Percentiles rank a stretch among this genome's conserved stretches.
Evolutionary conservation across 23 tunicate species (phyloP).

Genomic region (Trididemnum clinides): DNA sequence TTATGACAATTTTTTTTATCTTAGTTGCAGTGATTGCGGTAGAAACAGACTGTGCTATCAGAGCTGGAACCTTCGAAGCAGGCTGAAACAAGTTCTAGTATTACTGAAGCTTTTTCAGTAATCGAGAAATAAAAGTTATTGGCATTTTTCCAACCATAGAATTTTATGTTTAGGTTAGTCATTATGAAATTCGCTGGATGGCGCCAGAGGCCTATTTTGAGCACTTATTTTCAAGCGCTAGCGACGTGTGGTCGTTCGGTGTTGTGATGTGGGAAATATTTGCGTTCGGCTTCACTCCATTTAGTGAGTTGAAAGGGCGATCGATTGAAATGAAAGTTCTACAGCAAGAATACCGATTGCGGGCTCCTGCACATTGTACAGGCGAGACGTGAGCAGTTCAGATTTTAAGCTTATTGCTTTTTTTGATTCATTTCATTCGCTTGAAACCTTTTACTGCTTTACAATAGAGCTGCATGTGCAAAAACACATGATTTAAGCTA

Average conservation of each 20-base stretch:
- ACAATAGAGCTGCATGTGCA: too few relatives aligned
- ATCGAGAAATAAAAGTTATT: not conserved
- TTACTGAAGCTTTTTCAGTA: too few relatives aligned
- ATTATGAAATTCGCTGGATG: not conserved
- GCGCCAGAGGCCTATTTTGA: not conserved
- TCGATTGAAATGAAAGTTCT: not conserved
- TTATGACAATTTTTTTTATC: too few relatives aligned
- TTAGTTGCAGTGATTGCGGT: too few relatives aligned
- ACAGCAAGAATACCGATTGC: not conserved
- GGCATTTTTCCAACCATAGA: not conserved
- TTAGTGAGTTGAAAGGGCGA: not conserved
- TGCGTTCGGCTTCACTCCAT: not conserved
- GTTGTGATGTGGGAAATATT: constrained; percentile 5
- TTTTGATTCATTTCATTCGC: too few relatives aligned
- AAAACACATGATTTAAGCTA: too few relatives aligned
- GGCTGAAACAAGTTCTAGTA: too few relatives aligned
- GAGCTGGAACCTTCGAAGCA: too few relatives aligned
- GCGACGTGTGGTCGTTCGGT: constrained; percentile 1
- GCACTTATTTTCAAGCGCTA: not conserved
- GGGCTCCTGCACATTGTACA: not conserved
- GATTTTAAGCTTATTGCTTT: too few relatives aligned
- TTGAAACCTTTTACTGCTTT: too few relatives aligned
- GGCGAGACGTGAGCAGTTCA: not conserved
- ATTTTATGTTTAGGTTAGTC: not conserved
- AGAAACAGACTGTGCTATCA: too few relatives aligned